These are phyloP conservation scores for Callospermophilus lateralis DNA, from an alignment of 2,113 vertebrate genomes.

Conservation along the genomic window DNA sequence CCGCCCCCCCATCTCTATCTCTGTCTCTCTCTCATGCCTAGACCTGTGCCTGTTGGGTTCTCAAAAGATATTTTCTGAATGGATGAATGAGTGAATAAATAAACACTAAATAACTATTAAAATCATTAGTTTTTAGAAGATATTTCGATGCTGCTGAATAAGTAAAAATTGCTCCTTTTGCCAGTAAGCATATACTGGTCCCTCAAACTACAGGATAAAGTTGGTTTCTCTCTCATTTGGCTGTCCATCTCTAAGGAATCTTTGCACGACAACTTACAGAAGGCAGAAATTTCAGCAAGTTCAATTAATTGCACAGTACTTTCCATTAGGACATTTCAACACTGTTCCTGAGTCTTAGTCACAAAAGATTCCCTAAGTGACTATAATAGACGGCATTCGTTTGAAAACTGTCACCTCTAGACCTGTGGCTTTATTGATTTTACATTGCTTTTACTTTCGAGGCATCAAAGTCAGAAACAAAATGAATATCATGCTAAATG, in stretches of 20 bases:
- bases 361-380: constrained; percentile 53
- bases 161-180: background rate
- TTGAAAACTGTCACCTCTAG: constrained; percentile 61
- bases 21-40: background rate
- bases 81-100: background rate
- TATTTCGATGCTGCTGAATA: background rate
- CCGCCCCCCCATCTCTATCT: background rate
- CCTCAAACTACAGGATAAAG: background rate
- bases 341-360: background rate
- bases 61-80: constrained; percentile 19
- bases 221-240: background rate
- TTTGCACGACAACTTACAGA: background rate
- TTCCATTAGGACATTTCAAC: constrained; percentile 34
- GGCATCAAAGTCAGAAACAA: constrained; percentile 62
- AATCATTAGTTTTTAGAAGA: background rate
- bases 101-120: background rate
- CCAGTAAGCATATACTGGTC: background rate
- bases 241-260: background rate
- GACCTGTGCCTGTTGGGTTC: background rate
- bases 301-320: constrained; percentile 58
- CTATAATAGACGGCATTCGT: background rate
- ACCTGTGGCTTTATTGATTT: constrained; percentile 71
- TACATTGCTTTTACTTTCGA: constrained; percentile 60
- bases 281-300: constrained; percentile 26
- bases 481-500: constrained; percentile 66